These are phyloP conservation scores for Scatophagus argus DNA, from an alignment of 2,113 vertebrate genomes.

Conservation along the genomic window DNA sequence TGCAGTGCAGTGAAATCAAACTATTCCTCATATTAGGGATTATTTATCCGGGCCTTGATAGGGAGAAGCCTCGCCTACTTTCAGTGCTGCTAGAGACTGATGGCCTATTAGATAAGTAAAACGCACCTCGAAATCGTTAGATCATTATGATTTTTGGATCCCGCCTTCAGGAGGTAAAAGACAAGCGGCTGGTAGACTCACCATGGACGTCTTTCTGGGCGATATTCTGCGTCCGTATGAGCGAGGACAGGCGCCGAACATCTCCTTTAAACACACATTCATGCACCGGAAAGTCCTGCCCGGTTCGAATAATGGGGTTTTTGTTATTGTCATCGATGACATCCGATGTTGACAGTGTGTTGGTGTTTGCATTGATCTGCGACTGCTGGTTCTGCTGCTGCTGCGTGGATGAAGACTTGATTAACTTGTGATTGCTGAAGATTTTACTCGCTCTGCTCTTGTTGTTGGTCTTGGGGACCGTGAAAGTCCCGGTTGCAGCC, in stretches of 20 bases:
- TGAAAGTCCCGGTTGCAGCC: slow-evolving; percentile 89
- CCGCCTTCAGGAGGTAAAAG: neutral
- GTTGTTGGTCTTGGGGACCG: slow-evolving; percentile 78
- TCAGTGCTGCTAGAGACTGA: slow-evolving; percentile 7
- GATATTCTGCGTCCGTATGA: slow-evolving; percentile 97
- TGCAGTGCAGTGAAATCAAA: neutral
- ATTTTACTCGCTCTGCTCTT: slow-evolving; percentile 86
- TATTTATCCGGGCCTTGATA: slow-evolving; percentile 27
- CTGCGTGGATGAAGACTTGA: slow-evolving; percentile 79
- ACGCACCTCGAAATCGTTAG: slow-evolving; percentile 28
- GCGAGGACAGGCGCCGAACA: slow-evolving; percentile 92
- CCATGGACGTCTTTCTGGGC: slow-evolving; percentile 96
- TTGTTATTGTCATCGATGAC: slow-evolving; percentile 84
- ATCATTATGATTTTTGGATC: neutral
- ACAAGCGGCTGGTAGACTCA: slow-evolving; percentile 78
- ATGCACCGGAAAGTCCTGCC: slow-evolving; percentile 91
- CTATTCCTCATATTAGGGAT: neutral
- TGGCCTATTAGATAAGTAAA: slow-evolving; percentile 39
- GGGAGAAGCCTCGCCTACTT: slow-evolving; percentile 44
- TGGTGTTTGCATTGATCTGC: slow-evolving; percentile 80
- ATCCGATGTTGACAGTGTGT: slow-evolving; percentile 71
- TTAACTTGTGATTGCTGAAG: slow-evolving; percentile 88
- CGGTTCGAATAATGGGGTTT: slow-evolving; percentile 80
- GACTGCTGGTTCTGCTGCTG: slow-evolving; percentile 82
- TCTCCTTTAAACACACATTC: slow-evolving; percentile 97